Evolutionary conservation across 2,113 vertebrate species (phyloP), one percentile per base, ranked within the genome.

Genomic region (Dryoscopus gambensis): DNA sequence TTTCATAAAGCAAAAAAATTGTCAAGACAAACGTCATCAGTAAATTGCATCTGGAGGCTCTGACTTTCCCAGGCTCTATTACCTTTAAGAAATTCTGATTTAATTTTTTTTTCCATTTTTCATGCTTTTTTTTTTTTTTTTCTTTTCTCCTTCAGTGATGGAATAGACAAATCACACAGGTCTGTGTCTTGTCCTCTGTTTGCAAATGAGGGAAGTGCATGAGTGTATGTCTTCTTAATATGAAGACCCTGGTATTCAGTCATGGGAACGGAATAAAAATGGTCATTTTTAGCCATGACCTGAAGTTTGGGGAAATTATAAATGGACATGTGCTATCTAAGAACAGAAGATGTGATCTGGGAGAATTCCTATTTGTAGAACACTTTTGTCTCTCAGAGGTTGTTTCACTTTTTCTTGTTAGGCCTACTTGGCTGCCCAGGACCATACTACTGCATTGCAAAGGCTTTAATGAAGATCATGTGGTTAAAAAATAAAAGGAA

Each of bases 401-500:
- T 42, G 19, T 71, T 93, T 56, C 52, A 15, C 8, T 46, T 78
- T 57, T 57, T 33, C 81, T 93, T 67, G 16, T 95, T 93, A 89
- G 56, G 42, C 30, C n/a, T 93, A 76, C 68, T 83, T 96, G 79
- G 35, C 57, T 86, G 59, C 47, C 60, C 63, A 86, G 75, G 44
- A 63, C 59, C 10, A 13, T 47, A 13, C 8, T 81, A 30, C 42
- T 84, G 52, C 52, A 42, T 42, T 64, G 30, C 21, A 74, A 73
- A 52, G 18, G 12, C 70, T 94, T 92, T 95, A 92, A 81, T 89
- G 71, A 87, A 59, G 33, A 42, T 80, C 63, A 63, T 62, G 50
- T 60, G 63, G 37, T 59, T 90, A 62, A 81, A 62, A 88, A 90
- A 74, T 47, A 82, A 39, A 91, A 90, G 64, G 50, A 80, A 80